A percentile compares a stretch with the other conserved stretches of the same genome.
phyloP scores from a whole-genome alignment of 2,888 invertebrate genomes.

The Malthinus flaveolus region DNA sequence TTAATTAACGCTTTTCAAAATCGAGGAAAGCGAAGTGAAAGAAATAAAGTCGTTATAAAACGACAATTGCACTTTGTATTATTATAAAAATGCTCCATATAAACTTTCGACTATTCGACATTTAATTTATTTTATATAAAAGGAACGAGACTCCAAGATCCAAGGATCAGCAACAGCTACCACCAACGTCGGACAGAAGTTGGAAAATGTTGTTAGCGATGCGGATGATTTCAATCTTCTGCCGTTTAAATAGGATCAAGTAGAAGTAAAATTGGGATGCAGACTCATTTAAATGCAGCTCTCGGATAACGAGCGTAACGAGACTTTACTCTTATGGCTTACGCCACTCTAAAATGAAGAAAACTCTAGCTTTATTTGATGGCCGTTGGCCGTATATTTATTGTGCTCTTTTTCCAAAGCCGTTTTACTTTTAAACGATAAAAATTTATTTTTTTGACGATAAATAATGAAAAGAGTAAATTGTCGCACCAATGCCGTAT shows the following conservation, averaged over 20 bases:
- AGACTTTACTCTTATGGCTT: conserved; percentile 38
- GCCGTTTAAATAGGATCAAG: conserved; percentile 43
- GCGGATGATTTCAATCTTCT: conserved; percentile 45
- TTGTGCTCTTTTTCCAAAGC: neutral
- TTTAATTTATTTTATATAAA: conserved; percentile 21
- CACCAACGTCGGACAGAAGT: conserved; percentile 28
- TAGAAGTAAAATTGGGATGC: conserved; percentile 30
- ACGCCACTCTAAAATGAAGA: conserved; percentile 5
- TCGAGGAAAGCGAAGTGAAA: too few relatives aligned
- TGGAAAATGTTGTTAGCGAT: conserved; percentile 36
- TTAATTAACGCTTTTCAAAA: too few relatives aligned
- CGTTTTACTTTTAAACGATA: conserved; percentile 3
- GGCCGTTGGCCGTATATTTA: conserved; percentile 1
- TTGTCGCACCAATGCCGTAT: too few relatives aligned
- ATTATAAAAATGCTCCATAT: too few relatives aligned
- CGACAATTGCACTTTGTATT: too few relatives aligned
- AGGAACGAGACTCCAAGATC: conserved; percentile 3
- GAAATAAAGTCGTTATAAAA: too few relatives aligned
- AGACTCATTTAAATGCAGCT: conserved; percentile 41
- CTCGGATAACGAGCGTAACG: conserved; percentile 39
- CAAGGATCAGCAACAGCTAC: conserved; percentile 28
- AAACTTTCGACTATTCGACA: conserved; percentile 12
- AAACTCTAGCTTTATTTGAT: conserved; percentile 5
- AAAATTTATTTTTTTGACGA: neutral
- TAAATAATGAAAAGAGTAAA: neutral